Evolutionary conservation across 2,113 vertebrate genomes (phyloP), one percentile per base, ranked within the genome.

Genomic region (Sorex araneus): DNA sequence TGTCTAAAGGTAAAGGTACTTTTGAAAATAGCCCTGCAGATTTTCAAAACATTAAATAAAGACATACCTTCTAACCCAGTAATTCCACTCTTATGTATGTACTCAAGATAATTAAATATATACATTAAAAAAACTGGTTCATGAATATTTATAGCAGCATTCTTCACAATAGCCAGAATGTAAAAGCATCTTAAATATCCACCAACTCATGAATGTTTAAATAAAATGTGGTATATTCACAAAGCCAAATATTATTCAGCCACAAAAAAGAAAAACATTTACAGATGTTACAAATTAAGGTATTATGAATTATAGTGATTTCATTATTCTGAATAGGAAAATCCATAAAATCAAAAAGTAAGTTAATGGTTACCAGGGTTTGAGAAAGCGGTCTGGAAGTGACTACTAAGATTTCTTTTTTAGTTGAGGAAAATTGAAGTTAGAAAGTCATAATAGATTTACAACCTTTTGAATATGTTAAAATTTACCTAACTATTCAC

Each of bases 361-460:
- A 54, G 64, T 30, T 43, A 92, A 64, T 32, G 23, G 19, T 43
- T 81, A 21, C 5, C 3, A 92, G 30, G 6, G 4, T 12, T 71
- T 2, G 8, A 8, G 13, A 64, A 4, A 13, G 1, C 23, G 36
- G 16, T 66, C 66, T 23, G 23, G 18, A 30, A 73, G 3, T 8
- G 32, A 77, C 1, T 76, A 6, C 8, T 67, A 54, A 2, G 6
- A 7, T 83, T 90, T 84, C n/a, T 19, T 43, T 87, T 75, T 0
- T n/a, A 30, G 25, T 8, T 77, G 15, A 84, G 71, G 23, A 90
- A 89, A 80, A 73, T 70, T 74, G 28, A 13, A 81, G 90, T 74
- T 84, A 63, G 30, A 63, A 1, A 84, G 25, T 8, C 75, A 4
- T 64, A 27, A 70, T 2, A 1, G 45, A 2, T 87, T 27, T 15